Base-by-base conservation (phyloP, 2,113 vertebrate species). In the Syngnathoides biaculeatus region DNA sequence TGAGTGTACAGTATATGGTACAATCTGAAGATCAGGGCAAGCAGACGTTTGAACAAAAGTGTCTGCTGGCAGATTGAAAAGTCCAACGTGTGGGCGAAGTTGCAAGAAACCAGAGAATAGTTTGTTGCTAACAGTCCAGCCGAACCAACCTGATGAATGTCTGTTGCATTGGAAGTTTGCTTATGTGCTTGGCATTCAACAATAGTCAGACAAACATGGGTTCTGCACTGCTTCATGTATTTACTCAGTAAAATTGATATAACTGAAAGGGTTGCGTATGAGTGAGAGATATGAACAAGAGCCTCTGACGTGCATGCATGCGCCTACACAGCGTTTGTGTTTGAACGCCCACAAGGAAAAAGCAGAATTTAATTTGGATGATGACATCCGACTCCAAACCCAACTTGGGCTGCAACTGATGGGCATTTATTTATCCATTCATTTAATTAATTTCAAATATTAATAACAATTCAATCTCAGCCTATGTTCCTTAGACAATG, bases 261-360 rank as follows among this genome's bases (percentile, higher is more conserved):
- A 60, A 39, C 35, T 19, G n/a, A 67, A 30, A 8, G 10, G 42
- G 2, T n/a, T n/a, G n/a, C n/a, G 39, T 39, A 60, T 14, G 59
- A 71, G 70, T 68, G 70, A 73, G 50, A 68, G 19, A 61, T 22
- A 17, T 17, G 22, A 68, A 43, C 17, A 19, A 39, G 53, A 65
- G 45, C 38, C 55, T 60, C 60, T 64, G 65, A 67, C 63, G 63
- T 40, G 35, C 35, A 72, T 72, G 38, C 62, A 19, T 65, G 78
- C n/a, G 78, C 84, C 80, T 62, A 81, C 78, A 64, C 69, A 26
- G 67, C 26, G 30, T 47, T 57, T 53, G 68, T 67, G 47, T 68
- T 62, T 77, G 20, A 67, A 72, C 77, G 69, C 81, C 82, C 39
- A 76, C 83, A 62, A n/a, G 5, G 2, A 57, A 57, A 30, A 67